These are phyloP conservation scores for Jacana jacana DNA, from an alignment of 2,113 vertebrate genomes.

Conservation along the genomic window DNA sequence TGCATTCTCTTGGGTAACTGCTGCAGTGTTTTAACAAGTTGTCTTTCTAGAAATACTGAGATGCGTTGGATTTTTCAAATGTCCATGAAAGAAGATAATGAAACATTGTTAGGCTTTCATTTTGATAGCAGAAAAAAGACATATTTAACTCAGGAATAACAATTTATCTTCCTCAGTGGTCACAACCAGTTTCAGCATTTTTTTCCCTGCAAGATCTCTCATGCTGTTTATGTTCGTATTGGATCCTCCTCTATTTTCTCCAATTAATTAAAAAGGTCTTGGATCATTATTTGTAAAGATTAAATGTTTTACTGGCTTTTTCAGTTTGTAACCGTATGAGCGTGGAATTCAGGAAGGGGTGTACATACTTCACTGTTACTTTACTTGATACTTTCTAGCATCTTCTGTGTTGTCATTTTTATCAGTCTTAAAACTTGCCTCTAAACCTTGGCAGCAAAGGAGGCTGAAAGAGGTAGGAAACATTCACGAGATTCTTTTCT, in stretches of 20 bases:
- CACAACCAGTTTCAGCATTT: background rate
- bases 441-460: background rate
- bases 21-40: background rate
- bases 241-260: background rate
- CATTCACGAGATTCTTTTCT: background rate
- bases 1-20: background rate
- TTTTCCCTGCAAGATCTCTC: background rate
- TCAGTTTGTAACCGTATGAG: background rate
- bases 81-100: background rate
- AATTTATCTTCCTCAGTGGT: background rate
- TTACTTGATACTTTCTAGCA: background rate
- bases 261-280: background rate
- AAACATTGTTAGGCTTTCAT: background rate
- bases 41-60: background rate
- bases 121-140: background rate
- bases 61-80: background rate
- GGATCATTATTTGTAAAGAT: background rate
- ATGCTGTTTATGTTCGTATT: background rate
- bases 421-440: background rate
- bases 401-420: background rate
- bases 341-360: background rate
- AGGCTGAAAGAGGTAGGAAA: background rate
- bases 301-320: background rate
- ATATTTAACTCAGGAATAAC: too few species aligned
- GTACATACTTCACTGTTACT: background rate